Evolutionary conservation across 2,888 invertebrate species (phyloP), one percentile per base, ranked within the genome.

Genomic region (Heliothis peltigera): DNA sequence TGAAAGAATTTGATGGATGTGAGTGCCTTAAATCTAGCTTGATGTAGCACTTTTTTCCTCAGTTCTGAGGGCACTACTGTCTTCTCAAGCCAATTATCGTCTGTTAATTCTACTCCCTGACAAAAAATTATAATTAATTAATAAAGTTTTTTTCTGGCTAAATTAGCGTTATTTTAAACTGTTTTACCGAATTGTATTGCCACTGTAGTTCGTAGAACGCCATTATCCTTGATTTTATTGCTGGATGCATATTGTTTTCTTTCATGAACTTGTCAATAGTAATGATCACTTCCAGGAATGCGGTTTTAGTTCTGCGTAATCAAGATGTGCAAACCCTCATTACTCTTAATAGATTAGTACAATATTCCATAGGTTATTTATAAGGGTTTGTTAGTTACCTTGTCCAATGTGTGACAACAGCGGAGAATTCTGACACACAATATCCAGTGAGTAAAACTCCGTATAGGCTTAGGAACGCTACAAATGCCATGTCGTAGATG

Each of bases 171-270:
- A 32, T 48, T 52, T 44, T 48, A 44, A 12, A 5, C n/a, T 46
- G 4, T 18, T 15, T 85, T 84, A 95, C 95, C 85, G 91, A 92
- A 83, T 95, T 94, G 69, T 95, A 95, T 67, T 92, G 91, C 95
- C 95, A 95, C 70, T 95, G 95, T 10, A 95, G 83, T 78, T 94
- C 92, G 72, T 95, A 95, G 79, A 95, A 95, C 2, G 93, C 89
- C 90, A 92, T 92, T 59, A 95, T 93, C 70, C 95, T 87, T 4
- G 87, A 86, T 77, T 92, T 91, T n/a, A 95, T 94, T 1, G 91
- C 87, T 63, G 85, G 83, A 64, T 92, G 91, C 91, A 95, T 94
- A 63, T 92, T 91, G 61, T 95, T 95, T 72, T 95, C 95, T 54
- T 88, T 88, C 91, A 95, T 93, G 78, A 95, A 95, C 82, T 91